Base-by-base conservation (phyloP, 2,888 invertebrate species). In the Pseudoips prasinana region DNA sequence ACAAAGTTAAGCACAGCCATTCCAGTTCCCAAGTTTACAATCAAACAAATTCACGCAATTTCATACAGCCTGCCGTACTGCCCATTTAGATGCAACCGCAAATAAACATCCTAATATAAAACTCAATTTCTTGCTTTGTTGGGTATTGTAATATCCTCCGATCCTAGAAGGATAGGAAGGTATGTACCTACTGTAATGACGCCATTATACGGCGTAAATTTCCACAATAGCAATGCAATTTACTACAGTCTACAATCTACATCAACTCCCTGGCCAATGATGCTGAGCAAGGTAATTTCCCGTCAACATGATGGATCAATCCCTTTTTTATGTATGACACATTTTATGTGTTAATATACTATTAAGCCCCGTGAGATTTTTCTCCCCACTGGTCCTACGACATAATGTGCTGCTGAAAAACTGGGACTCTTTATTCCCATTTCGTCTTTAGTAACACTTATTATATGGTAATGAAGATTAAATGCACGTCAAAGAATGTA, bases 181-280 rank as follows among this genome's bases (percentile, higher is more conserved):
- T 55, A 57, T 34, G 14, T 2, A 14, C 14, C n/a, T n/a, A n/a
- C n/a, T 22, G 24, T 75, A 71, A 75, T 73, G 37, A 52, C 44
- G 54, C 56, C 51, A 73, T 78, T 77, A 76, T 58, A 48, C 49
- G 38, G 66, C 62, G 68, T 67, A 69, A 73, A 69, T 70, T 68
- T 57, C 62, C 64, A 41, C 72, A 75, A 74, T 73, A 63, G 64
- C 59, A 40, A 62, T 46, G 69, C 61, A 75, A 72, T 78, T 74
- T 67, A 14, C 14, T 14, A n/a, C n/a, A n/a, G n/a, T n/a, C n/a
- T n/a, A n/a, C 14, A 14, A 5, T 14, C 14, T 14, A 14, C 14
- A 54, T 59, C 46, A 43, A 51, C 49, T n/a, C 39, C 45, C 34
- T 43, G 50, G 17, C 39, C 32, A 45, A 29, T 42, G 41, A 30